phyloP scores from a whole-genome alignment of 1,140 invertebrate genomes.

The Polyergus mexicanus region DNA sequence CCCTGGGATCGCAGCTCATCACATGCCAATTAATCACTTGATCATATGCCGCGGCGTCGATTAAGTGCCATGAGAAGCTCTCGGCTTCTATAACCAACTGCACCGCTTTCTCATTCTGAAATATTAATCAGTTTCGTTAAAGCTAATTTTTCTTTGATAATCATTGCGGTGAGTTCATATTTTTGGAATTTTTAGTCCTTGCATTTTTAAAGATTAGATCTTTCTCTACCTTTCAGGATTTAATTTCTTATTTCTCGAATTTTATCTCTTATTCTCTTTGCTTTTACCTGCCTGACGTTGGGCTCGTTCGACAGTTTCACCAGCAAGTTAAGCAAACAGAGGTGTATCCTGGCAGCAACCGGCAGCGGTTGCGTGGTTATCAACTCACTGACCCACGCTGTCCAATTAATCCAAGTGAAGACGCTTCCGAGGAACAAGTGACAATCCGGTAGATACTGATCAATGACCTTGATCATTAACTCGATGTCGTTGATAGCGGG shows the following conservation, averaged over 20 bases:
- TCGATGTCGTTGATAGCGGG: conserved; percentile 91
- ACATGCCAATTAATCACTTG: conserved; percentile 92
- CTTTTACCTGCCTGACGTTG: conserved; percentile 88
- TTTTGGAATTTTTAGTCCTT: background rate
- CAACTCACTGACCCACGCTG: conserved; percentile 85
- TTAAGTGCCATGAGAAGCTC: conserved; percentile 90
- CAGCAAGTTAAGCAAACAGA: conserved; percentile 89
- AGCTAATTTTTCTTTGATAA: conserved; percentile 5
- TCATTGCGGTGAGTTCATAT: background rate
- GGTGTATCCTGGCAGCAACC: conserved; percentile 85
- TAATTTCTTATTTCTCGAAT: background rate
- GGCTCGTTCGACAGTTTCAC: conserved; percentile 91
- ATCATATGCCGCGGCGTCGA: conserved; percentile 90
- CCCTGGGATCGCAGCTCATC: conserved; percentile 91
- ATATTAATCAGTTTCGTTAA: conserved; percentile 40
- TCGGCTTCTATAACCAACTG: conserved; percentile 89
- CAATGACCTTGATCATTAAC: conserved; percentile 90
- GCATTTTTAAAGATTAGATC: background rate
- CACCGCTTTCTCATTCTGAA: conserved; percentile 86
- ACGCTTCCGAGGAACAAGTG: conserved; percentile 91
- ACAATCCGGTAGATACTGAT: conserved; percentile 90
- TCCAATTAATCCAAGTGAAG: conserved; percentile 90
- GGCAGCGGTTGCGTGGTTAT: conserved; percentile 81
- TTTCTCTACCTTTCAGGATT: background rate
- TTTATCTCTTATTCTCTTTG: background rate